These are phyloP conservation scores for Remorina albescens DNA, from an alignment of 2,797 vertebrate genomes.

Conservation along the genomic window DNA sequence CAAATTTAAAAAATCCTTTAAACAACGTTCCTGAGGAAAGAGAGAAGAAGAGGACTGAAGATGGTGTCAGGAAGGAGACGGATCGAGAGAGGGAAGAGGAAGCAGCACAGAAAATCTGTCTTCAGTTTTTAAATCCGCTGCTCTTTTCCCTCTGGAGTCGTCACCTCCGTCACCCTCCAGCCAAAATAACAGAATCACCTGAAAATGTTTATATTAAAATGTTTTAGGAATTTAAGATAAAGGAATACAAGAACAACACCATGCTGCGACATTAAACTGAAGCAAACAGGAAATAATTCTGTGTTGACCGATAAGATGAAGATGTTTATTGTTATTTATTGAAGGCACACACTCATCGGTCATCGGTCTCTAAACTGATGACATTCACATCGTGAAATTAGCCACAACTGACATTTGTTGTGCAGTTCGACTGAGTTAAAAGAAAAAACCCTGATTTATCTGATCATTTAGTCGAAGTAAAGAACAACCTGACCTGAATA, in stretches of 20 bases:
- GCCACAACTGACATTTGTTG: constrained; percentile 37
- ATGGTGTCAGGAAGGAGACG: not conserved
- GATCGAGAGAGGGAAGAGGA: no score
- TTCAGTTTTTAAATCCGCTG: not conserved
- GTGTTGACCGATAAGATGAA: no score
- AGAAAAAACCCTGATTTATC: constrained; percentile 5
- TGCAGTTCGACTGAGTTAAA: constrained; percentile 2
- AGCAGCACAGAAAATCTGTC: not conserved
- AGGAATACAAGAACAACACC: no score
- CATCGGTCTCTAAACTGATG: constrained; percentile 4
- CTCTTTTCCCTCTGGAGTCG: constrained; percentile 5
- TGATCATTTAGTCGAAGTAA: not conserved
- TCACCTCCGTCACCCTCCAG: no score
- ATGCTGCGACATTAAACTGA: no score
- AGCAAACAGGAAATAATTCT: no score
- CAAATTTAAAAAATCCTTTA: no score
- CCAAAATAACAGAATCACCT: no score
- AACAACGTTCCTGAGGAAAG: no score
- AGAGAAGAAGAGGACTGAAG: no score
- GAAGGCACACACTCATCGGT: not conserved
- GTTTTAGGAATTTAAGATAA: no score
- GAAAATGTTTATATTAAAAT: no score
- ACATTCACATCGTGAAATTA: constrained; percentile 8
- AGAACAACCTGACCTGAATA: not conserved
- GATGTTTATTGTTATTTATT: constrained; percentile 30